Evolutionary conservation across 1,140 invertebrate genomes (phyloP), one percentile per base, ranked within the genome.

Genomic region (Aphelinus atriplicis): DNA sequence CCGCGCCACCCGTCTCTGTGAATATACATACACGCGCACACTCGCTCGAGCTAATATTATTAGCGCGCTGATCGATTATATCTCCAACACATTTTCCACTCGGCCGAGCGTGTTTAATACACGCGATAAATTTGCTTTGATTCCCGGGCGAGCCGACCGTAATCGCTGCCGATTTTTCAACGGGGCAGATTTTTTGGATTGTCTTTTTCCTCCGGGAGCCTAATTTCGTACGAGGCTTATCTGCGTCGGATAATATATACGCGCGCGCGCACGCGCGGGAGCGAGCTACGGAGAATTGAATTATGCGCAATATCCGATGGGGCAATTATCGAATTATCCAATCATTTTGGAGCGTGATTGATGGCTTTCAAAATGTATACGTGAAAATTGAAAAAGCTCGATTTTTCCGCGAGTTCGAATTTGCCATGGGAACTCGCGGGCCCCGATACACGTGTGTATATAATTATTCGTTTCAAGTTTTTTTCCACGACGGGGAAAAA

Each of bases 281-380:
- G 57, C 26, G 26, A 26, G 26, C 26, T 26, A 26, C 26, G 9
- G 26, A 1, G 7, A 45, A 71, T 53, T 63, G 43, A 71, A 57
- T 72, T 72, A 72, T 43, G 10, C 10, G 3, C 58, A n/a, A 0
- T 48, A 57, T 72, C 57, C 3, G 72, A 74, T 67, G 46, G 46
- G 26, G 26, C 58, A 69, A 74, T 74, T 74, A 62, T 74, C 72
- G 65, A 74, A 68, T 55, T 62, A 57, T 74, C 65, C 72, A 69
- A 63, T 69, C 57, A 55, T 73, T 62, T 7, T 1, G 9, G 57
- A 4, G 58, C 60, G 45, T 43, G 65, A 73, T 73, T 66, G 60
- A 73, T 51, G n/a, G 55, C 55, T 43, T 56, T 48, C n/a, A 61
- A 71, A 72, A 72, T 3, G 6, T 46, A 46, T 1, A 26, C 26